A percentile compares a stretch with the other conserved stretches of the same genome.
Conservation (phyloP, 2,797 vertebrate species). For the Syncerus caffer region DNA sequence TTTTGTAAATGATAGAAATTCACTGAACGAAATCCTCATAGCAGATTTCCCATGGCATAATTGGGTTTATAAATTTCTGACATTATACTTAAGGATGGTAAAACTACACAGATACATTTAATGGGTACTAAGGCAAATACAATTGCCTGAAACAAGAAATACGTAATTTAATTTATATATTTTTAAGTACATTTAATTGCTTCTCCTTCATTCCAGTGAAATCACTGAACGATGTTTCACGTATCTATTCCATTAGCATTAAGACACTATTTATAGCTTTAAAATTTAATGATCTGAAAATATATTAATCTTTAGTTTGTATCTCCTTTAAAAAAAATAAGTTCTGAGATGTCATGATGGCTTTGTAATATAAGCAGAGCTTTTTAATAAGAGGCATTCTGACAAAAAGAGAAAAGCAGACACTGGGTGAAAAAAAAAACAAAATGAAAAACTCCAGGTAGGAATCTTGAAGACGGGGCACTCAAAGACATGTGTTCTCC, state of each 20-base stretch:
- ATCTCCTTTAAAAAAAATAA: neutral
- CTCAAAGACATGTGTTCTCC: neutral
- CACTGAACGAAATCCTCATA: neutral
- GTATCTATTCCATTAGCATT: neutral
- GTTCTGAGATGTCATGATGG: neutral
- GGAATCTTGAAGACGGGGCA: neutral
- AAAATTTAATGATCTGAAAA: conserved; percentile 21
- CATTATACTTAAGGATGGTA: neutral
- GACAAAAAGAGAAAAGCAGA: neutral
- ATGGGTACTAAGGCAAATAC: neutral
- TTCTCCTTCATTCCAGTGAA: neutral
- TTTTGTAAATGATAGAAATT: conserved; percentile 15
- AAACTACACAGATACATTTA: neutral
- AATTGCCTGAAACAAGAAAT: conserved; percentile 8
- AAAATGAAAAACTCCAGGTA: neutral
- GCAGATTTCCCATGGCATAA: neutral
- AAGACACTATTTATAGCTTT: neutral
- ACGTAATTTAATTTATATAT: neutral
- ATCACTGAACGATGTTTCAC: neutral
- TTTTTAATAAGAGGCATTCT: neutral
- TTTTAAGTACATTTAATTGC: neutral
- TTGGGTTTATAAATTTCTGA: neutral
- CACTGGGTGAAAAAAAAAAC: neutral
- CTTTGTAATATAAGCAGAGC: neutral
- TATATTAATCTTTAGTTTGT: neutral